phyloP scores from a whole-genome alignment of 2,888 invertebrate species.

The Spilosoma lubricipeda region DNA sequence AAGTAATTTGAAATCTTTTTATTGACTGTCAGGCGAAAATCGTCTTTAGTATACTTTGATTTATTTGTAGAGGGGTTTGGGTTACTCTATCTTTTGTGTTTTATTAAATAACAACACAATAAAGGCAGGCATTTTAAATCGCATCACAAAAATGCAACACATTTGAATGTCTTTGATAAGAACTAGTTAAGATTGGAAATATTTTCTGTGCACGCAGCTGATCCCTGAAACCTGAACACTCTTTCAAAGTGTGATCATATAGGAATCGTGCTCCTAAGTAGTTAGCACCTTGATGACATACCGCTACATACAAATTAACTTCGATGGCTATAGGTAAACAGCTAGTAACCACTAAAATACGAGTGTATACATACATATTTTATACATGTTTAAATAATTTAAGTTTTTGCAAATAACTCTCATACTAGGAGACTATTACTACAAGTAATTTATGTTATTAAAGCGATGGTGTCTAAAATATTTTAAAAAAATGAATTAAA shows the following conservation, averaged over 20 bases:
- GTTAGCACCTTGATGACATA: constrained; percentile 13
- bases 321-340: constrained; percentile 7
- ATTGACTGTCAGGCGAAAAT: no score
- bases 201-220: neutral
- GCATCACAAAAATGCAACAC: neutral
- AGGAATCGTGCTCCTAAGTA: neutral
- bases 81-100: neutral
- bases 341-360: neutral
- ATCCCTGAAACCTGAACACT: constrained; percentile 6
- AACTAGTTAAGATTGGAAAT: neutral
- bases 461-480: no score
- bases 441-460: no score
- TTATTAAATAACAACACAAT: neutral
- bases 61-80: no score
- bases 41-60: no score
- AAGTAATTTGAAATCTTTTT: no score
- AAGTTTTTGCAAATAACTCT: neutral
- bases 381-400: neutral
- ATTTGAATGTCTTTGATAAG: neutral
- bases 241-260: constrained; percentile 1
- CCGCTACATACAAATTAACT: constrained; percentile 7
- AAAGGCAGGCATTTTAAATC: neutral
- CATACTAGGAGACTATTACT: no score
- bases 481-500: no score
- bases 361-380: no score